Evolutionary conservation across 2,888 invertebrate species (phyloP).

Genomic region (Leptogaster cylindrica): DNA sequence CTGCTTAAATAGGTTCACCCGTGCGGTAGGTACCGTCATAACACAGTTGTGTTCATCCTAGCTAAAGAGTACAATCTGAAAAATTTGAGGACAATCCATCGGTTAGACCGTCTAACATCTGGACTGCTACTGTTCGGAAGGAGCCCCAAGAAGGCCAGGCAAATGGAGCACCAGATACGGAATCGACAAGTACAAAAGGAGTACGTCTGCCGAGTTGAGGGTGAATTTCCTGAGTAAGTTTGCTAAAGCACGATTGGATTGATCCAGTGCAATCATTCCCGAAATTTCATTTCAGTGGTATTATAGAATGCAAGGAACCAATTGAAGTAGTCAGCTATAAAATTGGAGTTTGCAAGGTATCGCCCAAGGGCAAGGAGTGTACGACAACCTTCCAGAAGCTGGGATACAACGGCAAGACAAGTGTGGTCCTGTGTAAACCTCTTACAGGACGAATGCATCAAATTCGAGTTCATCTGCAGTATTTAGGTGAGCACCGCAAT

Average conservation of each 20-base stretch:
- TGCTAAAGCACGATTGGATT: not conserved
- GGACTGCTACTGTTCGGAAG: conserved; percentile 90
- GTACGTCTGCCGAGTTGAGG: conserved; percentile 94
- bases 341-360: conserved; percentile 95
- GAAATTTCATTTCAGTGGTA: conserved; percentile 65
- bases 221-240: conserved; percentile 82
- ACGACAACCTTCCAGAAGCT: conserved; percentile 89
- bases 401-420: conserved; percentile 86
- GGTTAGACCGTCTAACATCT: conserved; percentile 95
- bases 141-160: conserved; percentile 89
- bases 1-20: conserved; percentile 82
- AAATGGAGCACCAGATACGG: conserved; percentile 94
- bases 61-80: conserved; percentile 95
- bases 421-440: conserved; percentile 92
- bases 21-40: conserved; percentile 96
- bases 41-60: conserved; percentile 94
- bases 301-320: conserved; percentile 85
- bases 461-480: conserved; percentile 97
- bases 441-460: conserved; percentile 98
- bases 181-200: conserved; percentile 92
- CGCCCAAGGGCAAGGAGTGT: conserved; percentile 91
- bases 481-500: conserved; percentile 72
- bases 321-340: conserved; percentile 94
- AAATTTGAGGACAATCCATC: conserved; percentile 91
- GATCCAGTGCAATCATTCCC: conserved; percentile 9